Evolutionary conservation across 2,113 vertebrate species (phyloP).

Genomic region (Apistogramma diplotaenia): DNA sequence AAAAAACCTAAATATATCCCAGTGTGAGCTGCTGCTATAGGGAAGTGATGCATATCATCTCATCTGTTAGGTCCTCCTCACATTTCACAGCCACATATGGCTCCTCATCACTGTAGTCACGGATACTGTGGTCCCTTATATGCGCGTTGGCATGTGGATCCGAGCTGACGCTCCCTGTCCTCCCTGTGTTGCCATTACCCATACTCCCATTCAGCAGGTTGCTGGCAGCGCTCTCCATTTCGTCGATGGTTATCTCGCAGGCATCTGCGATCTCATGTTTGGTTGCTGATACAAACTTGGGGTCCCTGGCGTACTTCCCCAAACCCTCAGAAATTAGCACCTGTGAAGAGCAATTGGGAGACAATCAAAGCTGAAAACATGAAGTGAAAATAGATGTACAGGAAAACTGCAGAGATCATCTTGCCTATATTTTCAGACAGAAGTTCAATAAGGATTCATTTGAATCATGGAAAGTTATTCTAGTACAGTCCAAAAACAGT

Average conservation of each 20-base stretch:
- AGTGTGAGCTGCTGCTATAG: slow-evolving; percentile 83
- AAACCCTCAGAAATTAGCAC: slow-evolving; percentile 96
- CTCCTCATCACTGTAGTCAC: slow-evolving; percentile 94
- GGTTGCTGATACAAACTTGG: slow-evolving; percentile 91
- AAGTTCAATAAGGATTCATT: neutral
- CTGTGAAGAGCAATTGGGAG: slow-evolving; percentile 60
- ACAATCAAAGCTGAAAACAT: neutral
- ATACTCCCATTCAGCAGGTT: slow-evolving; percentile 87
- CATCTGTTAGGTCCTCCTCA: slow-evolving; percentile 94
- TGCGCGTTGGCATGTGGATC: slow-evolving; percentile 52
- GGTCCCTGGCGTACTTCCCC: slow-evolving; percentile 91
- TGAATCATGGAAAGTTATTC: neutral
- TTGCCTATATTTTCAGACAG: neutral
- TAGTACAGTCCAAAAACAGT: neutral
- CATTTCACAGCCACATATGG: slow-evolving; percentile 77
- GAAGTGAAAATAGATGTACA: neutral
- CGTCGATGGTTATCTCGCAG: slow-evolving; percentile 94
- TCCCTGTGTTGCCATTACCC: slow-evolving; percentile 26
- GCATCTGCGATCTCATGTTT: slow-evolving; percentile 95
- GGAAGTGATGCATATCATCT: slow-evolving; percentile 96
- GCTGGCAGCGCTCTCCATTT: slow-evolving; percentile 98
- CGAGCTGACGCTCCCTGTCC: slow-evolving; percentile 40
- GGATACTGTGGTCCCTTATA: slow-evolving; percentile 81
- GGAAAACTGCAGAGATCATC: neutral
- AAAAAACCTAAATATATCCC: slow-evolving; percentile 39